Base-by-base conservation (phyloP, 2,113 vertebrate genomes). In the Emydura subglobosa region DNA sequence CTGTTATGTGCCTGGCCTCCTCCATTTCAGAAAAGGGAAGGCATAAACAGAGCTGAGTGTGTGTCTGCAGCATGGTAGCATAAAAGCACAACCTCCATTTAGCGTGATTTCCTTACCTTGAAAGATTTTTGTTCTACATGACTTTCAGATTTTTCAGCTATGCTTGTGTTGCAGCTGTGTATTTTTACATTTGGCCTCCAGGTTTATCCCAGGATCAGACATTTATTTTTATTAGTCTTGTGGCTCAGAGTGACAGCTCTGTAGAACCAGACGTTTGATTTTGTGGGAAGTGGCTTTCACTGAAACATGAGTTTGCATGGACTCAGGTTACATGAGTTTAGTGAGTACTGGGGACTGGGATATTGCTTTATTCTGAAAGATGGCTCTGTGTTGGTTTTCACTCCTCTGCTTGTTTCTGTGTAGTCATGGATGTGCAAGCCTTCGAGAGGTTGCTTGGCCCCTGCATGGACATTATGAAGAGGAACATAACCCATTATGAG, bases 391-490 rank as follows among this genome's bases (percentile, higher is more conserved):
- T 85, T 82, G 29, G 47, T 95, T 22, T 78, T 34, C 11, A 7
- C 50, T 34, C 21, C 21, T n/a, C 74, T 91, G 86, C 98, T 95
- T 98, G 34, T 96, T 94, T 94, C 65, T 97, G 93, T 97, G 82
- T 97, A 99, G 99, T 99, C 97, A 99, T 99, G 98, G 99, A 99
- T 97, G 98, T 99, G 79, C 99, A 99, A 98, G 99, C 99, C 1
- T 99, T 99, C 90, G 99, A 99, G 98, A 99, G 99, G 94, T 98
- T 99, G 96, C 98, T 99, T 97, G 99, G 99, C 92, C 99, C 99
- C 95, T 99, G 99, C 98, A 99, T 99, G 99, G 99, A 99, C 98
- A 99, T 99, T 98, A 99, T 99, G 99, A 99, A 99, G 99, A 99
- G 99, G 97, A 99, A 99, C 98, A 99, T 99, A 98, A 97, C 99